Percentiles rank a stretch among this genome's conserved stretches.
These are phyloP conservation scores for Zoanthus sansibaricus DNA, from an alignment of 92 coral and sea anemone genomes.

Conservation along the genomic window DNA sequence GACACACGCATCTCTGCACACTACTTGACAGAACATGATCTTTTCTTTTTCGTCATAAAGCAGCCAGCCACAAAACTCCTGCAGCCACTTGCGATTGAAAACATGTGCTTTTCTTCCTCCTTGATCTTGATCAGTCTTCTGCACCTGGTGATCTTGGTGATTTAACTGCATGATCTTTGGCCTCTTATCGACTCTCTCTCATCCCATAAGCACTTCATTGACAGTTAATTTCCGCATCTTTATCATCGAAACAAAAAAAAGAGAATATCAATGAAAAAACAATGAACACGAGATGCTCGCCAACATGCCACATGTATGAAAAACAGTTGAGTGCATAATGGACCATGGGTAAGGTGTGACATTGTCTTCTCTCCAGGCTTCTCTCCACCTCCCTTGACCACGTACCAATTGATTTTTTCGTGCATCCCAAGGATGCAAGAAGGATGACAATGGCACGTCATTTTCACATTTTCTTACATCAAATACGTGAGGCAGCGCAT, in stretches of 20 bases:
- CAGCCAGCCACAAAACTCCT: constrained; percentile 10
- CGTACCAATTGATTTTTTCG: neutral
- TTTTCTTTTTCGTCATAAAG: neutral
- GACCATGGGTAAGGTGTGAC: constrained; percentile 43
- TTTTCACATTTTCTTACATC: constrained; percentile 9
- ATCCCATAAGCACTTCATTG: constrained; percentile 12
- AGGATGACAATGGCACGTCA: neutral
- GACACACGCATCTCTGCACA: constrained; percentile 1
- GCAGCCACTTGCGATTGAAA: constrained; percentile 10
- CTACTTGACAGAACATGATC: constrained; percentile 9
- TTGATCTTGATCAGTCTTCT: constrained; percentile 7
- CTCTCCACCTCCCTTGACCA: constrained; percentile 5
- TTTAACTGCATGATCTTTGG: constrained; percentile 11
- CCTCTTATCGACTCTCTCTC: constrained; percentile 4
- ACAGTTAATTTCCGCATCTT: constrained; percentile 15
- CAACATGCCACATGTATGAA: constrained; percentile 38
- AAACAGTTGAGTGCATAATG: constrained; percentile 38
- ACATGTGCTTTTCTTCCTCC: neutral
- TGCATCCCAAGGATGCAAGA: neutral
- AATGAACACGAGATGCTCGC: constrained; percentile 34
- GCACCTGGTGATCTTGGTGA: constrained; percentile 26
- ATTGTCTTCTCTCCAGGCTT: constrained; percentile 27
- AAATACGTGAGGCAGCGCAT: neutral
- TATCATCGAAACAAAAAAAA: constrained; percentile 6
- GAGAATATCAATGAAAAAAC: constrained; percentile 34